These are phyloP conservation scores for Onychostoma macrolepis DNA, from an alignment of 2,113 vertebrate species.

Conservation along the genomic window DNA sequence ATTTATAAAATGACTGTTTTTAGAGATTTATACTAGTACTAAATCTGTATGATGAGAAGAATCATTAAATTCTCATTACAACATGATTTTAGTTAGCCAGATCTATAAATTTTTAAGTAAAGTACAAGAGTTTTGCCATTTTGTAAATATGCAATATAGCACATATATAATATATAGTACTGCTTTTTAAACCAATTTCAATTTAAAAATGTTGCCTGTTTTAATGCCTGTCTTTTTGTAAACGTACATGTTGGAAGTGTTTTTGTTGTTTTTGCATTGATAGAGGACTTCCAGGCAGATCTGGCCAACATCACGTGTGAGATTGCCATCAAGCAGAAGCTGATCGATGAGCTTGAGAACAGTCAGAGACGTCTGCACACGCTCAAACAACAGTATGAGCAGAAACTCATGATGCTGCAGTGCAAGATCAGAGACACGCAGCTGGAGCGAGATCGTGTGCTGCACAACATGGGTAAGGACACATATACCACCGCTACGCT, in stretches of 20 bases:
- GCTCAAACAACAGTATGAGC: constrained; percentile 94
- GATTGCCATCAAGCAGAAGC: constrained; percentile 98
- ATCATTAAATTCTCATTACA: neutral
- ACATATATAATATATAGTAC: neutral
- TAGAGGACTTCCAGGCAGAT: constrained; percentile 92
- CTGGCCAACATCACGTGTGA: constrained; percentile 98
- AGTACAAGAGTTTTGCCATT: neutral
- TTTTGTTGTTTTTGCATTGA: neutral
- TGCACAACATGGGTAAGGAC: constrained; percentile 90
- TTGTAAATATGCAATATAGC: neutral
- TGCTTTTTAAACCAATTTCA: too few species aligned
- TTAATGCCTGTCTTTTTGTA: neutral
- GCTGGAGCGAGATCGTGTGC: constrained; percentile 93
- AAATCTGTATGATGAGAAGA: neutral
- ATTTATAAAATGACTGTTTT: neutral
- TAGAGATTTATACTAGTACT: too few species aligned
- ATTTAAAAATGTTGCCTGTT: neutral
- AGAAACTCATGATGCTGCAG: constrained; percentile 96
- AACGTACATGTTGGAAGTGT: neutral
- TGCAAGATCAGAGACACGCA: constrained; percentile 96
- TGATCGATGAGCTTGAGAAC: constrained; percentile 97
- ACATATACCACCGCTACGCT: too few species aligned
- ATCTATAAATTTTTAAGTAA: neutral
- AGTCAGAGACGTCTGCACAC: constrained; percentile 94
- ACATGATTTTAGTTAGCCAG: neutral